Percentiles rank a stretch among this genome's conserved stretches.
Evolutionary conservation across 2,797 vertebrate genomes (phyloP).

Genomic region (Paramormyrops hopkinsi): DNA sequence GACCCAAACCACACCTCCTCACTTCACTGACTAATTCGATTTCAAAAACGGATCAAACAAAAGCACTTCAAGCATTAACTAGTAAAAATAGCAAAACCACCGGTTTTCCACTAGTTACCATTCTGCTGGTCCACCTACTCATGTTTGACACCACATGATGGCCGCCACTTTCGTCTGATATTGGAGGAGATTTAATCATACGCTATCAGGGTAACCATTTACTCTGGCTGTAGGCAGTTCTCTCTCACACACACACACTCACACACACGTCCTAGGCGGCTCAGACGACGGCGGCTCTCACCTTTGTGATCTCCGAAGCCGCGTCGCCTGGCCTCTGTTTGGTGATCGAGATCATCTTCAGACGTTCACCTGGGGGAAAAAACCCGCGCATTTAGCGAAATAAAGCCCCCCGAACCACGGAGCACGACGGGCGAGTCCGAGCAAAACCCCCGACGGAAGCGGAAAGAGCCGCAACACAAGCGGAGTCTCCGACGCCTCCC

Average conservation of each 20-base stretch:
- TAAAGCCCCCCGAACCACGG: not conserved
- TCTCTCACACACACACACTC: not conserved
- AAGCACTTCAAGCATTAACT: not conserved
- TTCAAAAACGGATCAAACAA: not conserved
- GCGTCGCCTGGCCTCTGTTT: constrained; percentile 54
- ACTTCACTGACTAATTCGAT: not conserved
- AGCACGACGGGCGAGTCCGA: not conserved
- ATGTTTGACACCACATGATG: not conserved
- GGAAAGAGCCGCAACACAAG: not conserved
- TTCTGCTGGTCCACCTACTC: not conserved
- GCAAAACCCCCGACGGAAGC: not conserved
- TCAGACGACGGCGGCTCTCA: constrained; percentile 42
- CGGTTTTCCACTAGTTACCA: not conserved
- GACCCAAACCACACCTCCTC: not conserved
- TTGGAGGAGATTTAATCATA: not conserved
- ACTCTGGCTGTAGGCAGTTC: not conserved
- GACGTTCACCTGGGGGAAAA: not conserved
- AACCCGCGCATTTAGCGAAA: not conserved
- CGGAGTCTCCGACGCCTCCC: not conserved
- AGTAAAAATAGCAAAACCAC: not conserved
- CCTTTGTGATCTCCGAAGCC: constrained; percentile 64
- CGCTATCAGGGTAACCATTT: not conserved
- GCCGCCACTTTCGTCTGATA: not conserved
- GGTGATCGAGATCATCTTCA: constrained; percentile 62
- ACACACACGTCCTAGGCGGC: not conserved